phyloP scores from a whole-genome alignment of 2,797 vertebrate genomes.

The Sylvilagus floridanus region DNA sequence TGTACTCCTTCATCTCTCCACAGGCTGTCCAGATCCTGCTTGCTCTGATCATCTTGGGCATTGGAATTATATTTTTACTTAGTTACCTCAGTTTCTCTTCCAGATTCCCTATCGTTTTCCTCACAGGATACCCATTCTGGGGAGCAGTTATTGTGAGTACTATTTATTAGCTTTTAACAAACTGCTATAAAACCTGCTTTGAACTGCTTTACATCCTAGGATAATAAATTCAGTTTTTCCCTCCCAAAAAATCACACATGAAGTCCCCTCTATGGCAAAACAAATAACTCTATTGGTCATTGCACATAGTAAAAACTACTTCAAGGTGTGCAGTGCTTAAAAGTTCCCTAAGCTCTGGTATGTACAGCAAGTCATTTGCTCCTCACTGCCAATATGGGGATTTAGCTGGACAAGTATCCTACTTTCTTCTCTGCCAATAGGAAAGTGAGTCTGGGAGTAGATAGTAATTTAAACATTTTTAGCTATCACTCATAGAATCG shows the following conservation, averaged over 20 bases:
- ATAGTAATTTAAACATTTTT: background rate
- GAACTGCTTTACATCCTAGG: background rate
- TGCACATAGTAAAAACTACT: accelerated
- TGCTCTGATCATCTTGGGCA: constrained; percentile 40
- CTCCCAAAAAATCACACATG: background rate
- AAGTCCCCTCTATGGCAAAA: background rate
- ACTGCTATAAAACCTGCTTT: background rate
- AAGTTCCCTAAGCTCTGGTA: background rate
- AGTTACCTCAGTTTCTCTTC: constrained; percentile 32
- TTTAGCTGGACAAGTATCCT: background rate
- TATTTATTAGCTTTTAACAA: background rate
- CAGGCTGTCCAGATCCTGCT: constrained; percentile 77
- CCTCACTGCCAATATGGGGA: background rate
- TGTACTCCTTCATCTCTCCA: background rate
- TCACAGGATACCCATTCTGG: constrained; percentile 77
- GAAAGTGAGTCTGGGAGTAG: background rate
- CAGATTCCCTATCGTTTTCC: constrained; percentile 30
- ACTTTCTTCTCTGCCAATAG: background rate
- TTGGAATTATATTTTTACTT: constrained; percentile 65
- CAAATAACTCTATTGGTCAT: background rate
- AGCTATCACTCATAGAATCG: background rate
- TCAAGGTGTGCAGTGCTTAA: background rate
- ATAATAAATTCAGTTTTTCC: background rate
- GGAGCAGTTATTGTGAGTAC: constrained; percentile 78
- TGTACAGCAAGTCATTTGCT: background rate